phyloP scores from a whole-genome alignment of 2,113 vertebrate genomes.

The Tursiops truncatus region DNA sequence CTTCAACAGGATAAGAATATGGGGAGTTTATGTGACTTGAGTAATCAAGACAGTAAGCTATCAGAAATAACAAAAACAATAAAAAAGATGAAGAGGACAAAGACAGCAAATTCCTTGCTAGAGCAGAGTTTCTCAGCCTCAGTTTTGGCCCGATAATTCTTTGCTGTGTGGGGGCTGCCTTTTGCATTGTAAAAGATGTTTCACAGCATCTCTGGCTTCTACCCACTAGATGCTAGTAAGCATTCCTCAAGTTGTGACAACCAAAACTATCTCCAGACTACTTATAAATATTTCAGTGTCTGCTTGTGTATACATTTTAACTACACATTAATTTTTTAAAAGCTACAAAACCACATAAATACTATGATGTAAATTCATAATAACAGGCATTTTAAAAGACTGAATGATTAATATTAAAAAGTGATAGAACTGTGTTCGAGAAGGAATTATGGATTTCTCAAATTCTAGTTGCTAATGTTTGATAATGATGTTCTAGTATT shows the following conservation, averaged over 20 bases:
- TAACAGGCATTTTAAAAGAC: not conserved
- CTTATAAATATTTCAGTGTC: not conserved
- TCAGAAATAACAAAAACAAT: not conserved
- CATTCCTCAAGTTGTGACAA: not conserved
- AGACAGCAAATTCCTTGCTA: not conserved
- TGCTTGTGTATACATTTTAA: not conserved
- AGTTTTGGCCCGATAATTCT: not conserved
- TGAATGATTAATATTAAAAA: slow-evolving; percentile 1
- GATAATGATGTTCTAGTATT: not conserved
- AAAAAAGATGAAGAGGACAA: not conserved
- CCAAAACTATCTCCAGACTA: not conserved
- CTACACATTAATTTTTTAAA: slow-evolving; percentile 5
- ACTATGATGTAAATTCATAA: not conserved
- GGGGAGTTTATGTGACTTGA: not conserved
- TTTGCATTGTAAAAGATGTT: not conserved
- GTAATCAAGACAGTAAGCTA: not conserved
- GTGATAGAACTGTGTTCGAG: not conserved
- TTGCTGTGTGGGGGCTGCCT: not conserved
- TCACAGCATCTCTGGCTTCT: not conserved
- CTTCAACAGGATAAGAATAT: not conserved
- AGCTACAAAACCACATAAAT: not conserved
- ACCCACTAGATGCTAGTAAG: not conserved
- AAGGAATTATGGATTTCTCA: not conserved
- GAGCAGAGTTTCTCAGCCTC: not conserved
- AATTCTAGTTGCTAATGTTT: slow-evolving; percentile 10